Evolutionary conservation across 2,888 invertebrate species (phyloP), one percentile per base, ranked within the genome.

Genomic region (Cephus runcator): DNA sequence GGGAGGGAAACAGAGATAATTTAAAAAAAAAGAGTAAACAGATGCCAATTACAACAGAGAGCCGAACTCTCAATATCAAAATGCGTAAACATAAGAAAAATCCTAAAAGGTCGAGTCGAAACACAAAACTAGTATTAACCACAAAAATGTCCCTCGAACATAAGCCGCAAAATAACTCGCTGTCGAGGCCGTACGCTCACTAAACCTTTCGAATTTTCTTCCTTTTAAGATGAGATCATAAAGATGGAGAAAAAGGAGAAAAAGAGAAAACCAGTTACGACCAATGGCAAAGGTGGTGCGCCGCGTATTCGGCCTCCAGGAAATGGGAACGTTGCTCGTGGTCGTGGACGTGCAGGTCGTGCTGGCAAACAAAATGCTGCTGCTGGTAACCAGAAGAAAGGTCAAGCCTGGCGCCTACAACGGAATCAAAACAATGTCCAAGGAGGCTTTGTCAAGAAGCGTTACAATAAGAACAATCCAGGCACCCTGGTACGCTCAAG

Each of bases 161-260:
- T 56, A 56, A 56, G 23, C 56, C 56, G 56, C 56, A 23, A 6
- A 71, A 71, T 33, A 83, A 81, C 81, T 84, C 81, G 81, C 84
- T 83, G 83, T 84, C 82, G 83, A 84, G 84, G 84, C 83, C 81
- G 83, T 87, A 86, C 82, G 87, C 85, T 90, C 85, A 87, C 85
- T 88, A 84, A 88, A 87, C 77, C 77, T 83, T 86, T 80, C 82
- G 78, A 83, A 86, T 89, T 91, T 90, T 90, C 85, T 90, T 90
- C 85, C 87, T 90, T 91, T 91, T 88, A 91, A 91, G 91, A 91
- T 91, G 91, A 91, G 81, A 91, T 91, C 88, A 91, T 91, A 87
- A 91, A 90, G 87, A 88, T 91, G 91, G 90, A 90, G 85, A 90
- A 89, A 87, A 90, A 89, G 88, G 88, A 88, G 82, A 90, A 89